Evolutionary conservation across 2,797 vertebrate genomes (phyloP).

Genomic region (Eulemur rubriventer): DNA sequence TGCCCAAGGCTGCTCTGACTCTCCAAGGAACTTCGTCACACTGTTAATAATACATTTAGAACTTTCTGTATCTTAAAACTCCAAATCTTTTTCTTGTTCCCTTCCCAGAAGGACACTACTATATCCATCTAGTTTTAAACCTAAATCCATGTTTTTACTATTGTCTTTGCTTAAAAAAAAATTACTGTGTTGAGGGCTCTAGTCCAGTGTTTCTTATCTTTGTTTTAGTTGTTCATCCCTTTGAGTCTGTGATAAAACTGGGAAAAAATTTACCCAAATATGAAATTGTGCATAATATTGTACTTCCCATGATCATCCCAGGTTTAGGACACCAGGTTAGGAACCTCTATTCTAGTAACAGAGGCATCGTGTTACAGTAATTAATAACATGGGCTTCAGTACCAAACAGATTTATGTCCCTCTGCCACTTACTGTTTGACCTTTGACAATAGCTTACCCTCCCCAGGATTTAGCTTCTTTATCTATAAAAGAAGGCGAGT

Average conservation of each 20-base stretch:
- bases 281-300: neutral
- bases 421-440: neutral
- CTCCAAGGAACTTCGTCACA: neutral
- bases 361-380: neutral
- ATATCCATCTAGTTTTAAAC: neutral
- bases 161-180: neutral
- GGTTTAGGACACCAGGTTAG: neutral
- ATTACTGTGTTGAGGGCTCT: neutral
- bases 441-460: slow-evolving; percentile 14
- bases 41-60: neutral
- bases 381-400: neutral
- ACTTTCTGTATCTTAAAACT: neutral
- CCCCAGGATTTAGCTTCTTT: neutral
- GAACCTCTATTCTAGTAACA: neutral
- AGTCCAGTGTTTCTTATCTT: neutral
- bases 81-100: neutral
- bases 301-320: neutral
- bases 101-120: neutral
- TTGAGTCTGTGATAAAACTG: neutral
- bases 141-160: neutral
- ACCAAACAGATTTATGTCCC: neutral
- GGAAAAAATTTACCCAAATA: neutral
- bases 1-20: accelerated
- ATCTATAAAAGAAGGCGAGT: neutral
- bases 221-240: neutral